Percentiles rank a stretch among this genome's conserved stretches.
Evolutionary conservation across 1,140 invertebrate genomes (phyloP).

Genomic region (Mercenaria mercenaria): DNA sequence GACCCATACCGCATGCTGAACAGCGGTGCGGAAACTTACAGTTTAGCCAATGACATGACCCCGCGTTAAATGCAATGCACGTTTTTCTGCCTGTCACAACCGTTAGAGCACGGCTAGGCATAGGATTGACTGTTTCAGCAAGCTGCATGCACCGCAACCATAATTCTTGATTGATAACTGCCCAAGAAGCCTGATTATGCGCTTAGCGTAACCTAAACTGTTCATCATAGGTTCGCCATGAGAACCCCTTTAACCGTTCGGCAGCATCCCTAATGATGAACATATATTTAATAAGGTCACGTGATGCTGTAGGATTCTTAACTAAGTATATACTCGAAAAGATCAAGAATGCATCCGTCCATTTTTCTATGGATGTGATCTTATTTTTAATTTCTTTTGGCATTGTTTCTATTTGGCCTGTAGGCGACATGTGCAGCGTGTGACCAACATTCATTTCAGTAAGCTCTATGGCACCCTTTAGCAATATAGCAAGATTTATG

Average conservation of each 20-base stretch:
- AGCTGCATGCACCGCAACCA: background rate
- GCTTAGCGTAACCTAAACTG: conserved; percentile 10
- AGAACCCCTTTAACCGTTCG: background rate
- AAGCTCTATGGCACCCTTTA: background rate
- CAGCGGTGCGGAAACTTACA: too few relatives aligned
- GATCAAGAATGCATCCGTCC: conserved; percentile 45
- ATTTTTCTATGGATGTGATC: background rate
- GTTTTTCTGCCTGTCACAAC: too few relatives aligned
- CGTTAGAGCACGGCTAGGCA: too few relatives aligned
- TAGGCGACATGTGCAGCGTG: background rate
- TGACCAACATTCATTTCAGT: background rate
- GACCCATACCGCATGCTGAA: too few relatives aligned
- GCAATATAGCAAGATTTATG: conserved; percentile 27
- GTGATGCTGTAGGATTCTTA: background rate
- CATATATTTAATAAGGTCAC: conserved; percentile 37
- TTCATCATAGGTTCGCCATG: conserved; percentile 9
- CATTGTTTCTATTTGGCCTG: background rate
- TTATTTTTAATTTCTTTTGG: background rate
- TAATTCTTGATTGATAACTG: background rate
- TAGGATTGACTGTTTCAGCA: background rate
- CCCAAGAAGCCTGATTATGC: background rate
- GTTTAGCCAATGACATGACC: too few relatives aligned
- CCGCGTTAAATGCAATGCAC: too few relatives aligned
- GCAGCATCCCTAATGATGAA: conserved; percentile 12
- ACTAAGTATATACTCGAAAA: conserved; percentile 10